phyloP scores from a whole-genome alignment of 2,888 invertebrate genomes.

The Eilema depressum region DNA sequence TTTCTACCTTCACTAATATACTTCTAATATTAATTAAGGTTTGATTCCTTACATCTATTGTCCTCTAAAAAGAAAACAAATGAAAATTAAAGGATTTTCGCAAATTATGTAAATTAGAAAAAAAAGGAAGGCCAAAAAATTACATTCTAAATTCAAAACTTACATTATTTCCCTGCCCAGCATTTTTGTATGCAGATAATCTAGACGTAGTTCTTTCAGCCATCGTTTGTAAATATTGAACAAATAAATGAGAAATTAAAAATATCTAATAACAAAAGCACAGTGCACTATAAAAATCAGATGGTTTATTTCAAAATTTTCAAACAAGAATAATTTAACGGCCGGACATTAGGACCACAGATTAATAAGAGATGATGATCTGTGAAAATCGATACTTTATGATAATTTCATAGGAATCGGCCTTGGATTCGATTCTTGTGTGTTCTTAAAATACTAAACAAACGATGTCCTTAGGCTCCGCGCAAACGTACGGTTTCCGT shows the following conservation, averaged over 20 bases:
- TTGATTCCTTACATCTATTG: neutral
- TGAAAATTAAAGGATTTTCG: neutral
- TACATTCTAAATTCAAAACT: slow-evolving; percentile 54
- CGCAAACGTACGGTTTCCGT: too few relatives aligned
- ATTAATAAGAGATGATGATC: too few relatives aligned
- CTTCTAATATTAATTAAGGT: slow-evolving; percentile 18
- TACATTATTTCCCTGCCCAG: slow-evolving; percentile 91
- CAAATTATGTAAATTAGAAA: neutral
- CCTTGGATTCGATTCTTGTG: neutral
- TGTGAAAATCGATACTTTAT: neutral
- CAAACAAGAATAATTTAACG: neutral
- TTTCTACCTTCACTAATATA: neutral
- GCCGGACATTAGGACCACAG: neutral
- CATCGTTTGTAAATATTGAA: slow-evolving; percentile 74
- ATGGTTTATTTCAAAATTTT: neutral
- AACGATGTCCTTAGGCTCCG: too few relatives aligned
- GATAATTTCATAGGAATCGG: neutral
- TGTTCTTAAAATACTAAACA: too few relatives aligned
- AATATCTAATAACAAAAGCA: neutral
- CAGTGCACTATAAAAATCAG: neutral
- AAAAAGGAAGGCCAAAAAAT: neutral
- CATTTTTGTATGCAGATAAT: slow-evolving; percentile 92
- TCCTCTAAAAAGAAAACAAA: slow-evolving; percentile 3
- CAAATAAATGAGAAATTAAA: neutral
- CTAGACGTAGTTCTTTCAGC: slow-evolving; percentile 88